Evolutionary conservation across 2,888 invertebrate species (phyloP), one percentile per base, ranked within the genome.

Genomic region (Mythimna lalbum): DNA sequence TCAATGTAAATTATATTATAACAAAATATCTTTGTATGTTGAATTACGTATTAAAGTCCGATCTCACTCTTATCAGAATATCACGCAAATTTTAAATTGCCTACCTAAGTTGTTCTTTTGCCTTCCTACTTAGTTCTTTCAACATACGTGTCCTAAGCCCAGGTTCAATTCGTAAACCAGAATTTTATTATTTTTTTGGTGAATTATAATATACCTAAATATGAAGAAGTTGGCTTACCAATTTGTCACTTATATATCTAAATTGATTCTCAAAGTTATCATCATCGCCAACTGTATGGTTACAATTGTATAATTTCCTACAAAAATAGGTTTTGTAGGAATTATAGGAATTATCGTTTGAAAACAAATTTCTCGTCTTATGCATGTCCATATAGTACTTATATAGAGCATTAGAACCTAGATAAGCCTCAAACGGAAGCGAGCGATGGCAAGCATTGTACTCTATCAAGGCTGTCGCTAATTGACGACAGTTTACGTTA

Each of bases 381-480:
- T 39, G 67, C 62, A 63, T 53, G 67, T 64, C 50, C 64, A 59
- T n/a, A 52, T 59, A 53, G 60, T 65, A 71, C 66, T 56, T 69
- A 70, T 80, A 65, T 66, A 59, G 21, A 80, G 82, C 73, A 78
- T 36, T 75, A 73, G 73, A 84, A 82, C 84, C 78, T 77, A 84
- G 83, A 72, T 81, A 84, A 80, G 80, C 64, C 78, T 80, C 80
- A 81, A 80, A 80, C 90, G 91, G 91, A 92, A 90, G 86, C 84
- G 59, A 47, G 74, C 90, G 90, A 90, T 90, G 90, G 78, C 90
- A 85, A 69, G 61, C 73, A 80, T 76, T 84, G 85, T 85, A 73
- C 78, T 83, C 56, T 62, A 76, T 52, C 73, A 81, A 85, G 85
- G 85, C 62, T 70, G 59, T 57, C 36, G 64, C 64, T 83, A 79